These are phyloP conservation scores for Synergus laeviventris DNA, from an alignment of 2,888 invertebrate species.

Conservation along the genomic window DNA sequence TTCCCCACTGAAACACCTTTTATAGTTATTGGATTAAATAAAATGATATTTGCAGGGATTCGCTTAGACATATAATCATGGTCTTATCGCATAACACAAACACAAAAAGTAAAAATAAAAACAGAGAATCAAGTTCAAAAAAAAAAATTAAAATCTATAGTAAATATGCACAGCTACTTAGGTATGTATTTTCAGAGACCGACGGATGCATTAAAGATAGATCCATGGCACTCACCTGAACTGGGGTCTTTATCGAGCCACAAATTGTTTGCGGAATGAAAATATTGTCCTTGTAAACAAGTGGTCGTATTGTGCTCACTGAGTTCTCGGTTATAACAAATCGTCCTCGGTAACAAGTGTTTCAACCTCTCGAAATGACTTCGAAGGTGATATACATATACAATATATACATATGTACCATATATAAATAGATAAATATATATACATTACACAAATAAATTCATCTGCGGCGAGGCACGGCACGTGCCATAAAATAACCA, in stretches of 20 bases:
- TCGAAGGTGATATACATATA: not conserved
- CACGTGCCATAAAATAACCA: not conserved
- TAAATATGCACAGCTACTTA: constrained; percentile 34
- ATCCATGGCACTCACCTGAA: constrained; percentile 61
- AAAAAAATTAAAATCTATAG: not conserved
- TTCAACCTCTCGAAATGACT: constrained; percentile 48
- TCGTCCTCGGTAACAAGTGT: constrained; percentile 52
- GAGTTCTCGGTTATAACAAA: constrained; percentile 45
- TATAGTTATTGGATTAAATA: not conserved
- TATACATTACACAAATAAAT: not conserved
- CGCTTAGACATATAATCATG: not conserved
- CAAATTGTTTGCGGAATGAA: constrained; percentile 75
- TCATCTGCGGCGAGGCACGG: not conserved
- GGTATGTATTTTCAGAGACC: constrained; percentile 30
- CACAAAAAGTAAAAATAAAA: constrained; percentile 28
- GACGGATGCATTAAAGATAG: constrained; percentile 58
- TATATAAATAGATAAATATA: too few species aligned
- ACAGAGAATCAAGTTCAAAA: constrained; percentile 32
- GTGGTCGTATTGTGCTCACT: constrained; percentile 62
- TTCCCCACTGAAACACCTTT: not conserved
- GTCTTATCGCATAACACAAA: not conserved
- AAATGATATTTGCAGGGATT: not conserved
- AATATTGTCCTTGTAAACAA: constrained; percentile 75
- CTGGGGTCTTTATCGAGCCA: constrained; percentile 72
- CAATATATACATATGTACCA: too few species aligned